Conservation (phyloP, 2,797 vertebrate species). For the Rhinophrynus dorsalis region DNA sequence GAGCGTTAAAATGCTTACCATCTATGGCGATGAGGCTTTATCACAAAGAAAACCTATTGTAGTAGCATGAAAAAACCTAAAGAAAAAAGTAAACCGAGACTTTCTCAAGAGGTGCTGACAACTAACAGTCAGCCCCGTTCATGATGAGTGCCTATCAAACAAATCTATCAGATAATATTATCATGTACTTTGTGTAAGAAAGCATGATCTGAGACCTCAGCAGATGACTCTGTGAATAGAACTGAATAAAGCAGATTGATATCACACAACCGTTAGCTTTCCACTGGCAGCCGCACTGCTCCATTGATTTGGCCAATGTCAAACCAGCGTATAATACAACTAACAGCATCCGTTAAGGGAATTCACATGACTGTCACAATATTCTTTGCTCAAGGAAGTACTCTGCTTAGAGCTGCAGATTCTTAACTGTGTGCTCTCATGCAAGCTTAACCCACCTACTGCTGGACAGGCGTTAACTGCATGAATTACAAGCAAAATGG, state of each 20-base stretch:
- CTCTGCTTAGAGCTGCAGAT: slow-evolving; percentile 44
- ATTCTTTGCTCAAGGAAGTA: slow-evolving; percentile 35
- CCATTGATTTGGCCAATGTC: slow-evolving; percentile 16
- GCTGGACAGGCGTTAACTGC: not conserved
- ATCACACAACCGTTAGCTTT: slow-evolving; percentile 45
- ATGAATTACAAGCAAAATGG: too few species aligned
- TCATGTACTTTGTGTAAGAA: not conserved
- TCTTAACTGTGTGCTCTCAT: slow-evolving; percentile 39
- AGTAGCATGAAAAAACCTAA: too few species aligned
- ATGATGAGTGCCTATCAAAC: slow-evolving; percentile 2
- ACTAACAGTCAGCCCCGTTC: too few species aligned
- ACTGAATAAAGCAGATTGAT: slow-evolving; percentile 17
- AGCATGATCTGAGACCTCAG: slow-evolving; percentile 6
- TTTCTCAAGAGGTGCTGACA: too few species aligned
- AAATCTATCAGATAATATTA: slow-evolving; percentile 23
- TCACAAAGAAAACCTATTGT: too few species aligned
- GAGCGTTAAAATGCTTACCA: too few species aligned
- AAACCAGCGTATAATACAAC: slow-evolving; percentile 41
- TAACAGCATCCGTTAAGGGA: slow-evolving; percentile 40
- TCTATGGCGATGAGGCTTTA: too few species aligned
- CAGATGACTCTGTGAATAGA: slow-evolving; percentile 10
- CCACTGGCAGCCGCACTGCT: slow-evolving; percentile 18
- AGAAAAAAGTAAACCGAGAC: too few species aligned
- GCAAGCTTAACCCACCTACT: slow-evolving; percentile 26
- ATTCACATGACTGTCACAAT: slow-evolving; percentile 49